These are phyloP conservation scores for Heterotis niloticus DNA, from an alignment of 2,113 vertebrate genomes.

Conservation along the genomic window DNA sequence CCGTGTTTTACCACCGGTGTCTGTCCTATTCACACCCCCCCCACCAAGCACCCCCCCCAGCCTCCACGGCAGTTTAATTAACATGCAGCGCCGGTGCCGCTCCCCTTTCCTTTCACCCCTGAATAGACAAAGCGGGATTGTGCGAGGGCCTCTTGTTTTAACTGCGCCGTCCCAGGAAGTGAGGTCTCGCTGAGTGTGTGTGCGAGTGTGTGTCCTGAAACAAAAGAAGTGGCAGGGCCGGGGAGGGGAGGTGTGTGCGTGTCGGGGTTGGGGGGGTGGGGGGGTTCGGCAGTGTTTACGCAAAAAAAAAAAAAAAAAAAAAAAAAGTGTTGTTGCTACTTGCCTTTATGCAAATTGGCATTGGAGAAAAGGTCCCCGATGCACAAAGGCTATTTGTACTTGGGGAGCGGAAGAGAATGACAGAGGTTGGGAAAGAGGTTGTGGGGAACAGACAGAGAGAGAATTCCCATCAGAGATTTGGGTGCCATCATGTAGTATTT, in stretches of 20 bases:
- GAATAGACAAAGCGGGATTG: constrained; percentile 71
- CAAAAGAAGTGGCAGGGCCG: constrained; percentile 41
- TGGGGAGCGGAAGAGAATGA: constrained; percentile 50
- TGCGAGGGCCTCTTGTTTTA: constrained; percentile 67
- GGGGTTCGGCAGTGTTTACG: constrained; percentile 45
- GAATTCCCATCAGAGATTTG: constrained; percentile 61
- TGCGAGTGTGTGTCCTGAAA: constrained; percentile 27
- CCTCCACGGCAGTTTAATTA: constrained; percentile 62
- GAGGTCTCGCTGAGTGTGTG: constrained; percentile 30
- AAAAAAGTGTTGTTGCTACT: constrained; percentile 63
- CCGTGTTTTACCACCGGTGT: constrained; percentile 56
- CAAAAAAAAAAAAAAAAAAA: constrained; percentile 35
- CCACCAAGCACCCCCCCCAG: constrained; percentile 47
- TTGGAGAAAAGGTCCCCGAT: constrained; percentile 52
- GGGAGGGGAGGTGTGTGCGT: constrained; percentile 33
- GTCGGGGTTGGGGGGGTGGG: no score
- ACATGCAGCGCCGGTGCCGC: constrained; percentile 56
- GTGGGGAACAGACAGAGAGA: constrained; percentile 62
- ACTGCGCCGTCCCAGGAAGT: constrained; percentile 50
- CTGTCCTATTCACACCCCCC: constrained; percentile 62
- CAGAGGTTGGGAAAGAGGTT: constrained; percentile 61
- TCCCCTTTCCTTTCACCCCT: constrained; percentile 42
- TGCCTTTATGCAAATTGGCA: constrained; percentile 71
- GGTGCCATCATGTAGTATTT: constrained; percentile 51
- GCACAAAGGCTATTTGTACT: constrained; percentile 66